Percentiles rank a stretch among this genome's conserved stretches.
These are phyloP conservation scores for Cydia strobilella DNA, from an alignment of 1,140 invertebrate species.

Conservation along the genomic window DNA sequence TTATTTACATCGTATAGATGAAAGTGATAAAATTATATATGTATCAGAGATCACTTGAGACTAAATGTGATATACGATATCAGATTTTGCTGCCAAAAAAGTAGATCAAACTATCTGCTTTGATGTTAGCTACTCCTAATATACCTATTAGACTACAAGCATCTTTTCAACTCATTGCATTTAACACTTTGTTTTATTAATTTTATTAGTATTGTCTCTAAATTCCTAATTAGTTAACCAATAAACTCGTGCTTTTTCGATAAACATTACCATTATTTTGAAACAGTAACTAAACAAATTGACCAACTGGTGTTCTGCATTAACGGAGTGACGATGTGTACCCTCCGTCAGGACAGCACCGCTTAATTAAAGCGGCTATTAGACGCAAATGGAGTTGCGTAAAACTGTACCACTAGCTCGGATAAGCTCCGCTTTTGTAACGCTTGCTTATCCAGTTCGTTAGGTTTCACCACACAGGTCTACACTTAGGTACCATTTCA, in stretches of 20 bases:
- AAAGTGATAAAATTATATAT: slow-evolving; percentile 15
- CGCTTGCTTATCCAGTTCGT: slow-evolving; percentile 6
- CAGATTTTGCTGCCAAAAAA: neutral
- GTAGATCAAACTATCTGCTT: neutral
- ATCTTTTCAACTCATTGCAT: too few species aligned
- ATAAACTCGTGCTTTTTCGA: too few species aligned
- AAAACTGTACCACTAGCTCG: slow-evolving; percentile 5
- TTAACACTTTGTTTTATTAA: too few species aligned
- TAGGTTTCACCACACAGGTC: neutral
- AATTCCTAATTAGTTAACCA: too few species aligned
- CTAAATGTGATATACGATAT: neutral
- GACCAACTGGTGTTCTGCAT: too few species aligned
- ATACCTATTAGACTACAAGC: too few species aligned
- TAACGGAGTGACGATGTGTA: neutral
- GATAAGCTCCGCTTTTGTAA: slow-evolving; percentile 28
- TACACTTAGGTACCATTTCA: neutral
- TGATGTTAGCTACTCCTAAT: too few species aligned
- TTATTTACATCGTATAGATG: slow-evolving; percentile 32
- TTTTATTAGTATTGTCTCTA: too few species aligned
- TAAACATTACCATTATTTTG: too few species aligned
- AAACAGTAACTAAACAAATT: too few species aligned
- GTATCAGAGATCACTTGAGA: slow-evolving; percentile 1
- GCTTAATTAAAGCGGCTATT: slow-evolving; percentile 20
- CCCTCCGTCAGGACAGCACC: neutral
- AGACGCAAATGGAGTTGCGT: slow-evolving; percentile 28